phyloP scores from a whole-genome alignment of 1,140 invertebrate genomes.

The Diploscapter pachys region DNA sequence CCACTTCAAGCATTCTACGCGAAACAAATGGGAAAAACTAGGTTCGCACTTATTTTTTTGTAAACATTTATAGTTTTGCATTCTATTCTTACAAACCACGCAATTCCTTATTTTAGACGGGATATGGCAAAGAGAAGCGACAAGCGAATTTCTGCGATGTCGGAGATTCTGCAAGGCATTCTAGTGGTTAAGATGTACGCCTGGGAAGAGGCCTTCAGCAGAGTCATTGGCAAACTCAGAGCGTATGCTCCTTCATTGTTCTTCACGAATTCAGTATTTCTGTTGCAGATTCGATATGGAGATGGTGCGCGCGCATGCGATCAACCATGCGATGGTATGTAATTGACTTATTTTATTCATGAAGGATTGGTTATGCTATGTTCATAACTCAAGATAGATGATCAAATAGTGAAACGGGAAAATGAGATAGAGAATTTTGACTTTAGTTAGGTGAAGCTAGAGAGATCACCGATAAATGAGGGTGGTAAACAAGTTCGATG shows the following conservation, averaged over 20 bases:
- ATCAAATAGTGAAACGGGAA: too few relatives aligned
- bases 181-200: slow-evolving; percentile 73
- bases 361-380: too few relatives aligned
- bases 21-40: slow-evolving; percentile 83
- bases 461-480: too few relatives aligned
- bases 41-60: slow-evolving; percentile 48
- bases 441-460: too few relatives aligned
- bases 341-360: too few relatives aligned
- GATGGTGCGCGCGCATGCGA: not conserved
- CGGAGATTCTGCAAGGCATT: slow-evolving; percentile 81
- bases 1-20: slow-evolving; percentile 79
- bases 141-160: slow-evolving; percentile 64
- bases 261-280: not conserved
- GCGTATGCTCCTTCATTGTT: slow-evolving; percentile 6
- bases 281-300: not conserved
- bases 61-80: not conserved
- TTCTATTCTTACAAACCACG: not conserved
- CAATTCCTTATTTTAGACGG: slow-evolving; percentile 15
- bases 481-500: too few relatives aligned
- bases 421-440: too few relatives aligned
- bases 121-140: slow-evolving; percentile 33
- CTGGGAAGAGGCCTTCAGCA: slow-evolving; percentile 81
- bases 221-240: slow-evolving; percentile 28
- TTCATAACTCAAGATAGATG: too few relatives aligned
- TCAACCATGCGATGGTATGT: not conserved